phyloP scores from a whole-genome alignment of 2,113 vertebrate species.

The Lipophrys pholis region DNA sequence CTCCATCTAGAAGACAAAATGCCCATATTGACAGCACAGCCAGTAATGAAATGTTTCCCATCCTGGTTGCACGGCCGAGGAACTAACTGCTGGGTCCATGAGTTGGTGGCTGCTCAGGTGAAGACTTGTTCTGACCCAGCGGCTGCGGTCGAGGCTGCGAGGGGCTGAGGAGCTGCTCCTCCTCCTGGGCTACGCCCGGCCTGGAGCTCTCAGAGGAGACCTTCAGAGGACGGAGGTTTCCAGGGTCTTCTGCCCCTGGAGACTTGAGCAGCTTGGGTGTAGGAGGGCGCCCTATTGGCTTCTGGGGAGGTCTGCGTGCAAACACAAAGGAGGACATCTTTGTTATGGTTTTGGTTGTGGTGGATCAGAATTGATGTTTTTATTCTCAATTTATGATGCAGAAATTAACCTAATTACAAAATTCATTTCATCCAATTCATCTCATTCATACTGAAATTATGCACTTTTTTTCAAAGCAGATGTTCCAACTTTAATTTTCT shows the following conservation, averaged over 20 bases:
- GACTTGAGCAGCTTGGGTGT: slow-evolving; percentile 86
- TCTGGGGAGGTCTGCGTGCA: slow-evolving; percentile 79
- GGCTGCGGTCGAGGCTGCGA: slow-evolving; percentile 70
- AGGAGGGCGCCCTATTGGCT: slow-evolving; percentile 83
- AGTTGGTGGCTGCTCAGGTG: slow-evolving; percentile 31
- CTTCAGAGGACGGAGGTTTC: slow-evolving; percentile 90
- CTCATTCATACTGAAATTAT: too few species aligned
- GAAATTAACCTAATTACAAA: too few species aligned
- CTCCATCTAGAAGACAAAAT: too few species aligned
- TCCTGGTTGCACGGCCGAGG: too few species aligned
- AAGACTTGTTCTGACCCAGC: slow-evolving; percentile 66
- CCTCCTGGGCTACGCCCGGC: slow-evolving; percentile 18
- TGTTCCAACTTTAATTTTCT: too few species aligned
- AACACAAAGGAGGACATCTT: not conserved
- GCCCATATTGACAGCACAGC: too few species aligned
- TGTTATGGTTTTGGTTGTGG: too few species aligned
- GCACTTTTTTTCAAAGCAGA: too few species aligned
- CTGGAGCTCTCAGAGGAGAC: slow-evolving; percentile 76
- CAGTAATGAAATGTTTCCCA: too few species aligned
- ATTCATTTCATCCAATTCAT: too few species aligned
- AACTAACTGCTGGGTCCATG: slow-evolving; percentile 37
- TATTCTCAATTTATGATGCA: too few species aligned
- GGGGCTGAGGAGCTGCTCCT: slow-evolving; percentile 62
- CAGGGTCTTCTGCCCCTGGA: slow-evolving; percentile 81
- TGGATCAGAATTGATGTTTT: too few species aligned